phyloP scores from a whole-genome alignment of 2,797 vertebrate species.

The Melanotaenia parkinsoni region DNA sequence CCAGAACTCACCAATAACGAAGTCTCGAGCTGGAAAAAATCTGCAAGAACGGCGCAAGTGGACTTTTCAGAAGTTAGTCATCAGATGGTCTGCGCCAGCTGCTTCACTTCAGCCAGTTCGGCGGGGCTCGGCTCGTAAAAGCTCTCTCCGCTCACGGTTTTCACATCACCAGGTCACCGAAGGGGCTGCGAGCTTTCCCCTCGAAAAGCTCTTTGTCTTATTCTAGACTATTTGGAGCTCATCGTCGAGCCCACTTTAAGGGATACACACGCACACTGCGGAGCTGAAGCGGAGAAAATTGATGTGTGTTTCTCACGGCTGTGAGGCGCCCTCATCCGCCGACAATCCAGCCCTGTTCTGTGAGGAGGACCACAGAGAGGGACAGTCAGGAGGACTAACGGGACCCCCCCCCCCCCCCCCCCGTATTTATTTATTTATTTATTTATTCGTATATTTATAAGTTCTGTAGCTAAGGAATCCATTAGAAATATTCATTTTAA shows the following conservation, averaged over 20 bases:
- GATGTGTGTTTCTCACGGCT: conserved; percentile 51
- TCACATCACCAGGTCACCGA: conserved; percentile 27
- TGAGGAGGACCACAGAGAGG: conserved; percentile 35
- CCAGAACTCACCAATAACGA: conserved; percentile 52
- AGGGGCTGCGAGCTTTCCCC: conserved; percentile 3
- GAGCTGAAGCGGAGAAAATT: conserved; percentile 29
- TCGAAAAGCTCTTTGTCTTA: background rate
- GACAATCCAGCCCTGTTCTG: conserved; percentile 45
- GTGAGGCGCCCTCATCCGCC: conserved; percentile 76
- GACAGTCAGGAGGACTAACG: conserved; percentile 31
- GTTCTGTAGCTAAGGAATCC: no score
- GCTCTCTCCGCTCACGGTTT: conserved; percentile 4
- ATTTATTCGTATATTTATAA: no score
- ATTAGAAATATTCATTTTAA: no score
- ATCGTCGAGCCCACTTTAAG: conserved; percentile 37
- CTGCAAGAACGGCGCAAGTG: conserved; percentile 32
- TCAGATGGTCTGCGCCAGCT: conserved; percentile 56
- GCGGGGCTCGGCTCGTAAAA: background rate
- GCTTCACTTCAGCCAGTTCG: conserved; percentile 41
- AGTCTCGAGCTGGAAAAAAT: conserved; percentile 28
- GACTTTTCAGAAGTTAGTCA: conserved; percentile 72
- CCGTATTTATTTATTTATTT: no score
- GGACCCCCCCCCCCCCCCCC: conserved; percentile 18
- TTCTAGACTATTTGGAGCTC: conserved; percentile 20
- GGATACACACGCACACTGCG: conserved; percentile 19